These are phyloP conservation scores for Cydia amplana DNA, from an alignment of 1,140 invertebrate species.

Conservation along the genomic window DNA sequence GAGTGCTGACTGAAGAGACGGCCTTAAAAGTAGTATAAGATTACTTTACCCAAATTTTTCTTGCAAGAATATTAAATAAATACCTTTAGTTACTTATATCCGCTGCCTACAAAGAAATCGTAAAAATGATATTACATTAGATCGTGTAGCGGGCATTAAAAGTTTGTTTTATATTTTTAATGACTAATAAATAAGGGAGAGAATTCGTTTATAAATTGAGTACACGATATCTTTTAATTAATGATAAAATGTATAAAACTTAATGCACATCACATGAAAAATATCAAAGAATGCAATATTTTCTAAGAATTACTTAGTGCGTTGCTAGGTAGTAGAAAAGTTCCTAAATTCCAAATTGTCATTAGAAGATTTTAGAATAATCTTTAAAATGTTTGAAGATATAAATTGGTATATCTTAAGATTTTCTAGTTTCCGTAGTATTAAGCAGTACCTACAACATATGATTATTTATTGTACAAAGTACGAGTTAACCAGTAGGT, in stretches of 20 bases:
- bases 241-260: too few relatives aligned
- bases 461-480: constrained; percentile 68
- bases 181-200: too few relatives aligned
- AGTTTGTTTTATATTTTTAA: too few relatives aligned
- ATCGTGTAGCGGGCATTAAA: too few relatives aligned
- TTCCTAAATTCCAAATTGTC: constrained; percentile 48
- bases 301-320: constrained; percentile 28
- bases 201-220: too few relatives aligned
- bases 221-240: too few relatives aligned
- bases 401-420: not conserved
- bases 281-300: constrained; percentile 12
- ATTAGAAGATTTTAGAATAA: constrained; percentile 26
- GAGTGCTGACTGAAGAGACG: constrained; percentile 57
- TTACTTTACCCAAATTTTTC: constrained; percentile 34
- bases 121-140: too few relatives aligned
- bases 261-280: not conserved
- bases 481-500: constrained; percentile 45
- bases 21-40: constrained; percentile 39
- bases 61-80: constrained; percentile 16
- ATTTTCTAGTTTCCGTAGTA: constrained; percentile 26
- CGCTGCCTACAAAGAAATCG: too few relatives aligned
- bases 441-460: constrained; percentile 23
- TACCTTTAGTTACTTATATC: not conserved
- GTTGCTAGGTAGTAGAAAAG: constrained; percentile 40
- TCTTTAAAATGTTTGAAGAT: not conserved